Evolutionary conservation across 2,113 vertebrate genomes (phyloP), one percentile per base, ranked within the genome.

Genomic region (Poeciliopsis retropinna): DNA sequence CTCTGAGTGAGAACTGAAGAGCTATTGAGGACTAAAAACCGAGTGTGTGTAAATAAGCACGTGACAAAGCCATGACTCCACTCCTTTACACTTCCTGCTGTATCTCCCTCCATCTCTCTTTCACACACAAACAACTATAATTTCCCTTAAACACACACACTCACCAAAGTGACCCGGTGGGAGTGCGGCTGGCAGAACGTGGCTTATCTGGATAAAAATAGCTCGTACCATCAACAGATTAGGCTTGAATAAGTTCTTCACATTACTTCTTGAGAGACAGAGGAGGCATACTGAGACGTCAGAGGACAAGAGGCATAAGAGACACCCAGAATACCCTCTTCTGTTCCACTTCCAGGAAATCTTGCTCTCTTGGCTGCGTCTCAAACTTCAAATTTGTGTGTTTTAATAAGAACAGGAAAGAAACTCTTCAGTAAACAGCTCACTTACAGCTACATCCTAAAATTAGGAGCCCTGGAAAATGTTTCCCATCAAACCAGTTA

Each of bases 161-260:
- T 64, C 47, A 28, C 47, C 64, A 34, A 69, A 79, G 62, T 67
- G 79, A 84, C 82, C 78, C 77, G 67, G 67, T 54, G 90, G 76
- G 76, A 83, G 80, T 77, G 74, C 67, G 85, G 82, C 66, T 29
- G n/a, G 71, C 76, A 82, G 85, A 92, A 80, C 80, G 87, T 78
- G 73, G 75, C 76, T 78, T 83, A 84, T 78, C 76, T 47, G 31
- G 64, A 30, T 86, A 88, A 87, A 92, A 92, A 89, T 88, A 93
- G 83, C 76, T 82, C 31, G 12, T 0, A 39, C 68, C 81, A 80
- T 87, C 39, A 81, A 70, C 51, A 73, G 70, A 85, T 79, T 76
- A 54, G 86, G 76, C 75, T 89, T 75, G 85, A 87, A 81, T 60
- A 29, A 51, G 78, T 79, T 62, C 81, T 62, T 68, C 81, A 79